Evolutionary conservation across 2,888 invertebrate genomes (phyloP).

Genomic region (Chymomyza amoena): DNA sequence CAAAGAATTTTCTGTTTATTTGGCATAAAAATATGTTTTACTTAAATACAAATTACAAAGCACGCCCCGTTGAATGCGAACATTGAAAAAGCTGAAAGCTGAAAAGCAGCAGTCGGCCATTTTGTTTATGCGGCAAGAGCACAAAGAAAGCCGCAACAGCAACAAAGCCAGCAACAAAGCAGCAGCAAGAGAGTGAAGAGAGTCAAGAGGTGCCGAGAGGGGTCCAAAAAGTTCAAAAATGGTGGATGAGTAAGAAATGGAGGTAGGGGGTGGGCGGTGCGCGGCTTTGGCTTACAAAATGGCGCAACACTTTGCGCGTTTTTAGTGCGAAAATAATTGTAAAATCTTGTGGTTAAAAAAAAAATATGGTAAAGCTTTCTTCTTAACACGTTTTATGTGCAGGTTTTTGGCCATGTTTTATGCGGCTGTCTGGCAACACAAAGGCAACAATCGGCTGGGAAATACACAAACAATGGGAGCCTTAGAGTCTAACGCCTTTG

Average conservation of each 20-base stretch:
- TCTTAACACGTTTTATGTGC: constrained; percentile 16
- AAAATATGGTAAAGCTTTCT: constrained; percentile 43
- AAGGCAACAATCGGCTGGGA: constrained; percentile 46
- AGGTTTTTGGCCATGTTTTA: constrained; percentile 20
- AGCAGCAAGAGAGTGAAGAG: constrained; percentile 45
- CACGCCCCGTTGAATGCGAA: constrained; percentile 46
- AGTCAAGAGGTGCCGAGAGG: constrained; percentile 53
- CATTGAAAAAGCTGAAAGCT: constrained; percentile 21
- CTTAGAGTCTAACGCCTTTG: constrained; percentile 36
- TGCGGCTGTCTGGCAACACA: constrained; percentile 33
- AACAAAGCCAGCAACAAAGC: constrained; percentile 39
- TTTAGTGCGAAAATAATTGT: constrained; percentile 71
- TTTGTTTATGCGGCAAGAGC: constrained; percentile 58
- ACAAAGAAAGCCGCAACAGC: constrained; percentile 53
- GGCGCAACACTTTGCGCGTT: constrained; percentile 28
- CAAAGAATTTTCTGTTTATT: constrained; percentile 56
- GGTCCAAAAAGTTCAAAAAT: constrained; percentile 24
- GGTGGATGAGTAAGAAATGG: neutral
- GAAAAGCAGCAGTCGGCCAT: constrained; percentile 59
- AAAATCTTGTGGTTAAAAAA: constrained; percentile 34
- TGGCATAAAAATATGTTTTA: constrained; percentile 20
- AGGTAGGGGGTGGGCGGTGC: neutral
- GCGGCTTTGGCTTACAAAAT: neutral
- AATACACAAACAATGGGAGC: constrained; percentile 24
- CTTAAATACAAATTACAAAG: constrained; percentile 68